phyloP scores from a whole-genome alignment of 2,797 vertebrate species.

The Lates japonicus region DNA sequence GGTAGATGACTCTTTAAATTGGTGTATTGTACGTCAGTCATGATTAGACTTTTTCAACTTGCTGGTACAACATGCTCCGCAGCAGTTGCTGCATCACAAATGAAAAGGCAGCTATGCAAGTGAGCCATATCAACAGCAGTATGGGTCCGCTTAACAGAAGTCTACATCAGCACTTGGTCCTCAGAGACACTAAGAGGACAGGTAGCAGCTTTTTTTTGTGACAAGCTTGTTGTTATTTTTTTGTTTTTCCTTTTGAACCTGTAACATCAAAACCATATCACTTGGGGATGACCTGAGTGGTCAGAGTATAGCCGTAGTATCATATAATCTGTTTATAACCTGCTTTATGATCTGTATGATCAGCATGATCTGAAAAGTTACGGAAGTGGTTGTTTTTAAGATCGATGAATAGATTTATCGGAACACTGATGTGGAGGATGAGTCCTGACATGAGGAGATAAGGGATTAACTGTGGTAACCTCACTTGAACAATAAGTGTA shows the following conservation, averaged over 20 bases:
- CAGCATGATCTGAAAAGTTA: neutral
- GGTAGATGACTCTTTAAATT: neutral
- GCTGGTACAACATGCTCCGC: neutral
- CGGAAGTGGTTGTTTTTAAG: neutral
- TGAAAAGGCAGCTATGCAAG: neutral
- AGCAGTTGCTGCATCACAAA: neutral
- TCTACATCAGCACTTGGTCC: neutral
- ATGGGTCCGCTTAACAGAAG: neutral
- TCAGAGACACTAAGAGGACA: neutral
- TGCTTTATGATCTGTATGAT: too few relatives aligned
- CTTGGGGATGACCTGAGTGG: neutral
- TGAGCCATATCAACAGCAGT: neutral
- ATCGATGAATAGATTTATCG: neutral
- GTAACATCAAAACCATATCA: neutral
- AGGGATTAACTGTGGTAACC: conserved; percentile 42
- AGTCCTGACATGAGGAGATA: conserved; percentile 32
- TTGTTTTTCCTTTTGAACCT: neutral
- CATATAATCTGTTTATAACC: neutral
- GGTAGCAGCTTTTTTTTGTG: neutral
- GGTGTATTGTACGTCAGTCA: neutral
- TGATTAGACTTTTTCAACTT: neutral
- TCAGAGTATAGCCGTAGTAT: neutral
- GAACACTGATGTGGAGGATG: neutral
- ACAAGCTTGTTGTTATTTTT: neutral
- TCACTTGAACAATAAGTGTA: conserved; percentile 20